Evolutionary conservation across 2,113 vertebrate genomes (phyloP), one percentile per base, ranked within the genome.

Genomic region (Microtus oregoni): DNA sequence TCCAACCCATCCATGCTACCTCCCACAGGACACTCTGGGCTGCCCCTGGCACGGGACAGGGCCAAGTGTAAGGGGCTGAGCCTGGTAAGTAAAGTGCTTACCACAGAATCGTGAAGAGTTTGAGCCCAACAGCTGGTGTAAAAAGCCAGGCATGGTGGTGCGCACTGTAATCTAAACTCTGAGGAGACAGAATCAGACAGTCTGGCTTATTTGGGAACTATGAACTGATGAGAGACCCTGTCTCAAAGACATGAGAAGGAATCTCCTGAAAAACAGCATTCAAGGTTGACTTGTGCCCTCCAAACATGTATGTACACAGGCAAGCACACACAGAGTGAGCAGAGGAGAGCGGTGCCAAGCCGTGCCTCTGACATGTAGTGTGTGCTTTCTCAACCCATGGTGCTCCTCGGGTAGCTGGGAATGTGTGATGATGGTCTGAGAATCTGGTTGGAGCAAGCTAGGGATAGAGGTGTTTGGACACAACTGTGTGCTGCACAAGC

Each of bases 271-370:
- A 77, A 79, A 52, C 30, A 79, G 17, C 30, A 19, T 13, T 50
- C 30, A 17, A 52, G 30, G 47, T 35, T 19, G 3, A 10, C 77
- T 47, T 55, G 15, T 35, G 47, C 15, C 47, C 77, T 79, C 47
- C 47, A 52, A 19, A 20, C 30, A 52, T 30, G 9, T 20, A 1
- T 35, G 30, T 8, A 32, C 47, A 32, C 77, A 79, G 24, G 47
- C 44, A 52, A 50, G 17, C 15, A 8, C 26, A 30, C 26, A 24
- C 9, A 82, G 55, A 58, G 32, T 4, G 26, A 30, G 24, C 38
- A 52, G 52, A 44, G 47, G 0, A 15, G 5, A 4, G 7, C 8
- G 0, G 2, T 58, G 50, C 0, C 0, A 3, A 13, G 41, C 13
- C 11, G 76, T 81, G 28, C 7, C 22, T 65, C 44, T 11, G 1